These are phyloP conservation scores for Blomia tropicalis DNA, from an alignment of 2,888 invertebrate species.

Conservation along the genomic window DNA sequence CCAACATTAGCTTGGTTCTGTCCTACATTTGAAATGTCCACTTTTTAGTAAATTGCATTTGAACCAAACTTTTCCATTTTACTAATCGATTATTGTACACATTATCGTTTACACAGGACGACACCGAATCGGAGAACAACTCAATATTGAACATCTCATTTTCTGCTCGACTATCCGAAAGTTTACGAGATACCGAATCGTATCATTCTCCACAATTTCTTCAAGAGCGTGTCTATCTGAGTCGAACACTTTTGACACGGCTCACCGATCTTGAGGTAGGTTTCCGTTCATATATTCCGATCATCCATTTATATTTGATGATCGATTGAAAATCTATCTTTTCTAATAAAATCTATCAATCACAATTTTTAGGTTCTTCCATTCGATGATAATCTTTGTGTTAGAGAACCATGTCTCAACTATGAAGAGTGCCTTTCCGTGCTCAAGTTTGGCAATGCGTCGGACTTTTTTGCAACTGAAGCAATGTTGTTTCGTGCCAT, in stretches of 20 bases:
- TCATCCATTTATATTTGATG: background rate
- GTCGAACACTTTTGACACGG: slow-evolving; percentile 66
- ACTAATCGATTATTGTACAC: no score
- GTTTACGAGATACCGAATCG: slow-evolving; percentile 45
- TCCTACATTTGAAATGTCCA: no score
- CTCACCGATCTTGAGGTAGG: slow-evolving; percentile 64
- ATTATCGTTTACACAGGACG: no score
- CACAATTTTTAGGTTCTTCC: slow-evolving; percentile 52
- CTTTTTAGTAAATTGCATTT: no score
- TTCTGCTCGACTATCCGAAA: slow-evolving; percentile 62
- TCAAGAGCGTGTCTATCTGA: slow-evolving; percentile 81
- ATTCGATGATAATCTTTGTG: slow-evolving; percentile 89
- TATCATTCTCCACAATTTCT: slow-evolving; percentile 75
- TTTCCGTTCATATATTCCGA: background rate
- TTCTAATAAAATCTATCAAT: slow-evolving; percentile 16
- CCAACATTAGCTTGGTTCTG: no score
- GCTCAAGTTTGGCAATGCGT: slow-evolving; percentile 64
- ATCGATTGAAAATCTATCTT: slow-evolving; percentile 24
- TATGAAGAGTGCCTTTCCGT: slow-evolving; percentile 81
- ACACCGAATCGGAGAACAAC: slow-evolving; percentile 35
- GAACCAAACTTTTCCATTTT: no score
- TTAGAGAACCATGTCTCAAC: slow-evolving; percentile 82
- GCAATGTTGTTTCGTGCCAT: slow-evolving; percentile 83
- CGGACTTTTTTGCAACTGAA: slow-evolving; percentile 70
- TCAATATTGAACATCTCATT: slow-evolving; percentile 85